Percentiles rank a stretch among this genome's conserved stretches.
These are phyloP conservation scores for Pterocles gutturalis DNA, from an alignment of 2,113 vertebrate genomes.

Conservation along the genomic window DNA sequence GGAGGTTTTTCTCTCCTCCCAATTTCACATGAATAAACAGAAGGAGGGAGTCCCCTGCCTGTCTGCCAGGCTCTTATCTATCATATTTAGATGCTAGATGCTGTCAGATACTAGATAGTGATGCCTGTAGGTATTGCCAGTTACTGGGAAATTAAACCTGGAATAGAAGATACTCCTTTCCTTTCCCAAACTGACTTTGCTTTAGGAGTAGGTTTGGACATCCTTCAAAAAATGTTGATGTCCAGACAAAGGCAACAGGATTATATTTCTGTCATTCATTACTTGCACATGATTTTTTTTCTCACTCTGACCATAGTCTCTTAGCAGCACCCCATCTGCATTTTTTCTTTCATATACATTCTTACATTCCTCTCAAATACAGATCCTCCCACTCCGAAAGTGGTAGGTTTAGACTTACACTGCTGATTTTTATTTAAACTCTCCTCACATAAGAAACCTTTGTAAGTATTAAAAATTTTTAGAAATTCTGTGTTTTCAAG, in stretches of 20 bases:
- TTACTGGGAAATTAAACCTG: slow-evolving; percentile 55
- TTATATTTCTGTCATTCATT: slow-evolving; percentile 1
- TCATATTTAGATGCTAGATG: slow-evolving; percentile 70
- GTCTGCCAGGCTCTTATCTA: slow-evolving; percentile 67
- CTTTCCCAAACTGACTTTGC: background rate
- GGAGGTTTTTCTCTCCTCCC: slow-evolving; percentile 69
- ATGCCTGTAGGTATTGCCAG: slow-evolving; percentile 61
- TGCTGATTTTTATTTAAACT: background rate
- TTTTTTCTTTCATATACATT: background rate
- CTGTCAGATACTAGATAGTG: slow-evolving; percentile 62
- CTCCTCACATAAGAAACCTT: background rate
- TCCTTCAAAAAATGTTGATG: slow-evolving; percentile 1
- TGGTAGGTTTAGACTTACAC: background rate
- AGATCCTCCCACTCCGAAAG: background rate
- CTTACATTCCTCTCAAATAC: background rate
- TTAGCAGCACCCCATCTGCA: background rate
- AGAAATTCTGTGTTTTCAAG: background rate
- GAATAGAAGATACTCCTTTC: background rate
- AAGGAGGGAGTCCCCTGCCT: slow-evolving; percentile 68
- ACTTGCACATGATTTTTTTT: background rate
- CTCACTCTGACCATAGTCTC: background rate
- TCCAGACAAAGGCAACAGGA: slow-evolving; percentile 3
- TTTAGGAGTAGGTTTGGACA: background rate
- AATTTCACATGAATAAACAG: slow-evolving; percentile 71
- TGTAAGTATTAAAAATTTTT: background rate